Evolutionary conservation across 2,113 vertebrate genomes (phyloP), one percentile per base, ranked within the genome.

Genomic region (Gyps fulvus): DNA sequence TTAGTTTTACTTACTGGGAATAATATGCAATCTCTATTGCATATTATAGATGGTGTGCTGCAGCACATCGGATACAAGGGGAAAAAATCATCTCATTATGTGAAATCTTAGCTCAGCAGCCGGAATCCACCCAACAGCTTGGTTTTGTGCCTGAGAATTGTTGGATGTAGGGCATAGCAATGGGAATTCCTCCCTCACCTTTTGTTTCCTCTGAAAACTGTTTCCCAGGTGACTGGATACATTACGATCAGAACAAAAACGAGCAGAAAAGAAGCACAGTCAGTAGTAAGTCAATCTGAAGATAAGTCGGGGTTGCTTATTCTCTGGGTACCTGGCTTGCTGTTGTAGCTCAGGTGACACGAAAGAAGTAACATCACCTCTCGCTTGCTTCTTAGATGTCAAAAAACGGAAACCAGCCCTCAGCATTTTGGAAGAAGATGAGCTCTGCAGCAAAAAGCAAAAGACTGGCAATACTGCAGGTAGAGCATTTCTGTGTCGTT

Each of bases 371-470:
- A 13, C 54, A 4, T 55, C 61, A 3, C 29, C 90, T 80, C 50
- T 31, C 16, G 3, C 22, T 45, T 54, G 42, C 66, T 80, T 6
- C 65, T 58, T 81, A 98, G 98, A 89, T 32, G 89, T 77, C 58
- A 96, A 95, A 32, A 97, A 69, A 34, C 23, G 97, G 55, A 98
- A 98, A 55, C 40, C 98, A 87, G 71, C 90, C 92, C 96, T 78
- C 95, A 98, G 91, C 78, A 90, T 94, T 22, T 97, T 95, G 29
- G 98, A 98, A 11, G 98, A 98, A 3, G 98, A 98, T 4, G 98
- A 97, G 21, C 62, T 61, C 3, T 16, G 15, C 61, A 94, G 52
- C 83, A 99, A 99, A 87, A 98, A 94, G 92, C 47, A 95, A 32
- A 98, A 96, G 52, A 96, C 87, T 2, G 17, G 65, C 31, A 91